Evolutionary conservation across 2,113 vertebrate species (phyloP).

Genomic region (Lampris incognitus): DNA sequence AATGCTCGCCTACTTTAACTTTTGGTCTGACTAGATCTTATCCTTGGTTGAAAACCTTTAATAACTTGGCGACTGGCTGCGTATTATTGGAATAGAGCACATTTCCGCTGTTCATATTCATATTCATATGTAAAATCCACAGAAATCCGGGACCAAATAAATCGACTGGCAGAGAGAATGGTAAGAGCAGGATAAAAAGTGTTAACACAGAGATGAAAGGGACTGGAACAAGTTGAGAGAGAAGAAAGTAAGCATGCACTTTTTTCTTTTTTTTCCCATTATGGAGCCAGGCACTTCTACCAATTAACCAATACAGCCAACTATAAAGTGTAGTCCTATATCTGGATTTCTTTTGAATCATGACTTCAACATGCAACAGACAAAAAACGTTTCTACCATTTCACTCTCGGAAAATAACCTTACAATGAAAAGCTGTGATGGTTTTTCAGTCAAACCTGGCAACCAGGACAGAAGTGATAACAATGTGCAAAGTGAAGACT

Average conservation of each 20-base stretch:
- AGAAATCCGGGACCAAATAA: conserved; percentile 52
- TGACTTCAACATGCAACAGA: conserved; percentile 28
- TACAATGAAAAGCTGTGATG: conserved; percentile 13
- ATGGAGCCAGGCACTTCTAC: conserved; percentile 34
- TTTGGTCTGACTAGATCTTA: too few species aligned
- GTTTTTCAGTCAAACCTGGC: conserved; percentile 11
- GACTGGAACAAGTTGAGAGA: conserved; percentile 54
- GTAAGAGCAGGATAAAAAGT: conserved; percentile 37
- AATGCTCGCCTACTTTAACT: too few species aligned
- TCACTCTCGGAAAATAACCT: conserved; percentile 30
- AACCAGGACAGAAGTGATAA: conserved; percentile 28
- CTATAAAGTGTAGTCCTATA: conserved; percentile 46
- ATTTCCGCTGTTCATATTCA: too few species aligned
- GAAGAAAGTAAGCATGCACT: conserved; percentile 57
- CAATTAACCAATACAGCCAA: conserved; percentile 40
- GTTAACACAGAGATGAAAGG: conserved; percentile 48
- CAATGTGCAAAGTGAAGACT: conserved; percentile 14
- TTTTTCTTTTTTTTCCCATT: conserved; percentile 40
- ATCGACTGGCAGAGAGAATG: conserved; percentile 51
- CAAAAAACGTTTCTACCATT: conserved; percentile 6
- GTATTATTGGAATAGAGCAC: too few species aligned
- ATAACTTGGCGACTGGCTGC: too few species aligned
- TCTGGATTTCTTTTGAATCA: conserved; percentile 56
- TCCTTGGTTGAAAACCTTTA: too few species aligned
- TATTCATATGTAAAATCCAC: conserved; percentile 29